These are phyloP conservation scores for Ctenicera cuprea DNA, from an alignment of 2,888 invertebrate species.

Conservation along the genomic window DNA sequence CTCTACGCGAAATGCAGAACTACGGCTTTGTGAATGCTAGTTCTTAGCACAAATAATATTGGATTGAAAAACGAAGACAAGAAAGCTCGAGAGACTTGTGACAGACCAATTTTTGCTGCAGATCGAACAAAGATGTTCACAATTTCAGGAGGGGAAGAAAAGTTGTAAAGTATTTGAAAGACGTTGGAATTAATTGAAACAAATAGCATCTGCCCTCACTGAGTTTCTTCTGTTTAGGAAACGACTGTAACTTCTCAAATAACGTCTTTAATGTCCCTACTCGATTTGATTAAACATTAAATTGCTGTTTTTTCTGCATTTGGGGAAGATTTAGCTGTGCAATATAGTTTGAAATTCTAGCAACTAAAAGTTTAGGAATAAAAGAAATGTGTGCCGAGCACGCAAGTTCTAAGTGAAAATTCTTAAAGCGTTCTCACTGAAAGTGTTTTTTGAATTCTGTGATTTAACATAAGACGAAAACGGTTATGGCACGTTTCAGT, in stretches of 20 bases:
- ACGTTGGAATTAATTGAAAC: slow-evolving; percentile 27
- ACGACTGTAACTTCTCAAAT: neutral
- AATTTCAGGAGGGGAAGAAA: slow-evolving; percentile 16
- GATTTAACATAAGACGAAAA: too few species aligned
- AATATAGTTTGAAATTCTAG: neutral
- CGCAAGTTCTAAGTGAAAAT: too few species aligned
- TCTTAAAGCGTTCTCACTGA: too few species aligned
- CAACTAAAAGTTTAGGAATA: neutral
- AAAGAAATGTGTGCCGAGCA: too few species aligned
- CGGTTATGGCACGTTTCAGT: too few species aligned
- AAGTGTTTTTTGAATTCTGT: too few species aligned
- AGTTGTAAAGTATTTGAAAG: slow-evolving; percentile 25
- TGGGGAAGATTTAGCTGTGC: neutral
- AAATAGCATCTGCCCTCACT: slow-evolving; percentile 19
- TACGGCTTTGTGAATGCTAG: slow-evolving; percentile 18
- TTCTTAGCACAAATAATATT: slow-evolving; percentile 2
- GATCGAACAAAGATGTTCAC: slow-evolving; percentile 6
- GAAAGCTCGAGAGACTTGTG: slow-evolving; percentile 2
- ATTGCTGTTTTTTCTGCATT: neutral
- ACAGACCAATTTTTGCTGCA: slow-evolving; percentile 17
- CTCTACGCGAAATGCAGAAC: slow-evolving; percentile 22
- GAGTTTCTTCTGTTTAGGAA: slow-evolving; percentile 15
- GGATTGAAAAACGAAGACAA: neutral
- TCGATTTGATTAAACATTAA: slow-evolving; percentile 17
- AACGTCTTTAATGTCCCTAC: slow-evolving; percentile 10